phyloP scores from a whole-genome alignment of 2,888 invertebrate species.

The Acanthosepion pharaonis region DNA sequence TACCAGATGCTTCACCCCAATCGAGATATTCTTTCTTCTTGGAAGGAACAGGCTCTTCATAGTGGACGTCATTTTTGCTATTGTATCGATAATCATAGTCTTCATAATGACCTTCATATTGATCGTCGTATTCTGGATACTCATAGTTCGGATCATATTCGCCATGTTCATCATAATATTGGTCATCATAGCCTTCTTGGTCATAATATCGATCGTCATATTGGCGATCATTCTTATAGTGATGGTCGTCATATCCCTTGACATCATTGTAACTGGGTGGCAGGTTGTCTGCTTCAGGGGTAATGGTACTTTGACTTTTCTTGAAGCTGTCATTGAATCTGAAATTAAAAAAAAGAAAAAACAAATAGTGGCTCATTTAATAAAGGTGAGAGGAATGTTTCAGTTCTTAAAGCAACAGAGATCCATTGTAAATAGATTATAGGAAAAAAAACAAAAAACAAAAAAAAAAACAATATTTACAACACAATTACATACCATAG shows the following conservation, averaged over 20 bases:
- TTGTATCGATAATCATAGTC: not conserved
- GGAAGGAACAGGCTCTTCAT: not conserved
- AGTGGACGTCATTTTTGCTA: not conserved
- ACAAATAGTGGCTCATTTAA: too few relatives aligned
- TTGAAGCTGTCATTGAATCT: constrained; percentile 49
- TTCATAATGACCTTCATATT: not conserved
- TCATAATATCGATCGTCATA: not conserved
- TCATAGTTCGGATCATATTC: not conserved
- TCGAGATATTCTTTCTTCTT: not conserved
- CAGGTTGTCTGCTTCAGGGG: constrained; percentile 44
- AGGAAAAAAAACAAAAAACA: too few relatives aligned
- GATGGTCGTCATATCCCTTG: not conserved
- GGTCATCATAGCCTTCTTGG: not conserved
- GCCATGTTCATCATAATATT: not conserved
- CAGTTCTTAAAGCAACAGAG: not conserved
- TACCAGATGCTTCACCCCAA: not conserved
- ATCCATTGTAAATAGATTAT: too few relatives aligned
- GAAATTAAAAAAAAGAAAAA: constrained; percentile 49
- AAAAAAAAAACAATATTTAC: too few relatives aligned
- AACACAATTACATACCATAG: too few relatives aligned
- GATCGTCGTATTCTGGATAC: not conserved
- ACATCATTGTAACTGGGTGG: constrained; percentile 47
- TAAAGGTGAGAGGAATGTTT: not conserved
- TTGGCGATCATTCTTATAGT: not conserved
- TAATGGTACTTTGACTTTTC: constrained; percentile 49